Evolutionary conservation across 1,140 invertebrate genomes (phyloP).

Genomic region (Matsumurasca onukii): DNA sequence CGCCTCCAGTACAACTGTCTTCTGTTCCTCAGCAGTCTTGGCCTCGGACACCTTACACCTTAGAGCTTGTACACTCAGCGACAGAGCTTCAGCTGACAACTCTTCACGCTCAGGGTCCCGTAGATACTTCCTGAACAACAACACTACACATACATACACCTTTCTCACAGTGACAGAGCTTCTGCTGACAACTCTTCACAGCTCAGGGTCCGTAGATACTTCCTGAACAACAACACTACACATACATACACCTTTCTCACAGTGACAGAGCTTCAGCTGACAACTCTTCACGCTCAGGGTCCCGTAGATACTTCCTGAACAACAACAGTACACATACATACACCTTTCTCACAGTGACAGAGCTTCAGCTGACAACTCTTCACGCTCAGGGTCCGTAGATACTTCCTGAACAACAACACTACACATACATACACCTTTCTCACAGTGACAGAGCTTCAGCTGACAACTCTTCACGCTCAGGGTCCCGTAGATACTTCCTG

Average conservation of each 20-base stretch:
- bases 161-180: constrained; percentile 66
- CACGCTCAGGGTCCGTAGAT: too few species aligned
- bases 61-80: constrained; percentile 64
- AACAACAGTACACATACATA: too few species aligned
- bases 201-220: constrained; percentile 79
- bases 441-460: constrained; percentile 70
- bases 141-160: not conserved
- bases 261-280: constrained; percentile 70
- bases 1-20: constrained; percentile 38
- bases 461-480: constrained; percentile 72
- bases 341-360: too few species aligned
- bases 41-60: constrained; percentile 47
- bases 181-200: constrained; percentile 72
- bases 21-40: constrained; percentile 31
- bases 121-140: constrained; percentile 68
- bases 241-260: constrained; percentile 45
- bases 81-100: constrained; percentile 71
- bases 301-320: constrained; percentile 73
- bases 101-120: constrained; percentile 76
- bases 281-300: constrained; percentile 74
- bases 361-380: too few species aligned
- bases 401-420: too few species aligned
- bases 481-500: constrained; percentile 77
- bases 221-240: constrained; percentile 50
- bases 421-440: too few species aligned